A percentile compares a stretch with the other conserved stretches of the same genome.
These are phyloP conservation scores for Lacerta viridis DNA, from an alignment of 2,797 vertebrate genomes.

Conservation along the genomic window DNA sequence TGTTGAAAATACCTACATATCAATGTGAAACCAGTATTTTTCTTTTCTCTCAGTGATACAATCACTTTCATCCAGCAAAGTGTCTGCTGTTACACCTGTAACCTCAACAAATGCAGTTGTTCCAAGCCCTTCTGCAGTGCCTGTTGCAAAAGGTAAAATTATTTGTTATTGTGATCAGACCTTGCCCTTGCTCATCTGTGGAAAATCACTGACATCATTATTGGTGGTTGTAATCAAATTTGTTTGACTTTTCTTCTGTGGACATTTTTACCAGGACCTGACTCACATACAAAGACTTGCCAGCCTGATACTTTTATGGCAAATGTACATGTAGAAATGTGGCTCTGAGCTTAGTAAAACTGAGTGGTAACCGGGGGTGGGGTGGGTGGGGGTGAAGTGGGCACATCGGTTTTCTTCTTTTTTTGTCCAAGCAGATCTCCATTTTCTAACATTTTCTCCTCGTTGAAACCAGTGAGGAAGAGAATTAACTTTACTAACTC, in stretches of 20 bases:
- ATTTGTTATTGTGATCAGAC: slow-evolving; percentile 40
- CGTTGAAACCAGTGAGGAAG: neutral
- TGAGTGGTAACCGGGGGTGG: too few species aligned
- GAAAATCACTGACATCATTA: slow-evolving; percentile 6
- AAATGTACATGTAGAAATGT: neutral
- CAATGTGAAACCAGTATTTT: neutral
- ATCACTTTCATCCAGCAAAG: slow-evolving; percentile 85
- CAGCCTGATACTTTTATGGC: neutral
- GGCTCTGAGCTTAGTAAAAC: neutral
- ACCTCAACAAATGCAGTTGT: slow-evolving; percentile 65
- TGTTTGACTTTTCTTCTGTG: too few species aligned
- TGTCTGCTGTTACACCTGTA: slow-evolving; percentile 79
- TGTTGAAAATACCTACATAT: neutral
- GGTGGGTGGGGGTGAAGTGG: neutral
- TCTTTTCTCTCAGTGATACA: slow-evolving; percentile 82
- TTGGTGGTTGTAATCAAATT: neutral
- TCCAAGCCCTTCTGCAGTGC: slow-evolving; percentile 65
- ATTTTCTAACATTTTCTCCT: too few species aligned
- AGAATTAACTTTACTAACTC: neutral
- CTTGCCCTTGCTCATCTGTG: neutral
- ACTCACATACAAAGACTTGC: neutral
- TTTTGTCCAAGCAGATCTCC: neutral
- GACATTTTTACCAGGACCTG: too few species aligned
- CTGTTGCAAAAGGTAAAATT: slow-evolving; percentile 80
- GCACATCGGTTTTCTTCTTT: neutral